Base-by-base conservation (phyloP, 2,113 vertebrate genomes). In the Laterallus jamaicensis region DNA sequence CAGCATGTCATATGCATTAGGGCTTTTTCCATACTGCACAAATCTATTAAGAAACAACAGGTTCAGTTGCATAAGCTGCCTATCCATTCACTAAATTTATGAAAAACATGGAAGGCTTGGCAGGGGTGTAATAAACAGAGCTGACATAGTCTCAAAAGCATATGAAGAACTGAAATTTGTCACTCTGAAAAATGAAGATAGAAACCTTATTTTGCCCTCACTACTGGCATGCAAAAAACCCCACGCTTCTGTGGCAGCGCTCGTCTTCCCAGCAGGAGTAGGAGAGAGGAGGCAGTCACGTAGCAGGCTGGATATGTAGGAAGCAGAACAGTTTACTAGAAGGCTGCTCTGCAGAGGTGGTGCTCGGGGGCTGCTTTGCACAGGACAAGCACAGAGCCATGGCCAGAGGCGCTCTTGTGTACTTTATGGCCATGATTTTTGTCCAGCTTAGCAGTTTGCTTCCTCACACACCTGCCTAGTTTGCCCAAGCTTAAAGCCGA, bases 221-320 rank as follows among this genome's bases (percentile, higher is more conserved):
- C 70, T 75, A 74, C 0, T 49, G 67, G 25, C 35, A 64, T 1
- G 6, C 56, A 17, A 81, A 52, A 12, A 0, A 0, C 4, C 32
- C 58, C 44, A 28, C 31, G 8, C 20, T 82, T 83, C 0, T 9
- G 31, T 55, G 35, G 74, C 52, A 94, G 58, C 0, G 9, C 56
- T 70, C 0, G 0, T 17, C 64, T 78, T 89, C 35, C 66, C n/a
- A 58, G 31, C 49, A 79, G 77, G n/a, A 67, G 71, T 0, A 69
- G 69, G 44, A 18, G 22, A 66, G 32, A 63, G 42, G 64, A 50
- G 50, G 52, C 10, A 6, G 31, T 28, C 3, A 2, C 2, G 7
- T 8, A 67, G 73, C 50, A 81, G 73, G 59, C 50, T 35, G 56
- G 16, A 13, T 29, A 29, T 4, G 31, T 21, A 66, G 60, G 76